A percentile compares a stretch with the other conserved stretches of the same genome.
phyloP scores from a whole-genome alignment of 2,113 vertebrate genomes.

The Takifugu flavidus region DNA sequence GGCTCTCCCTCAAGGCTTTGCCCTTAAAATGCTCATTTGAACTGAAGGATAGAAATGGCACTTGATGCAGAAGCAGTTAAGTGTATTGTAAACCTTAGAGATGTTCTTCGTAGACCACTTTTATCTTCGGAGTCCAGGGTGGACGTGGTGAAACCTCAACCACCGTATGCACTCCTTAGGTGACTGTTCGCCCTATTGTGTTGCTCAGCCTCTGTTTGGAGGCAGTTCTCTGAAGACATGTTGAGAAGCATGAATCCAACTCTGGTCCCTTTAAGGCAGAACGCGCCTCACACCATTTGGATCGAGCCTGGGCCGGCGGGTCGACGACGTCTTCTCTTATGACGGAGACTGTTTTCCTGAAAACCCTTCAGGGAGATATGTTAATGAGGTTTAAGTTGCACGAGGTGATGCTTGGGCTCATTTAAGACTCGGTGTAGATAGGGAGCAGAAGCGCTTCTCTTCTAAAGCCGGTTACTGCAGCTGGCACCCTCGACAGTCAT shows the following conservation, averaged over 20 bases:
- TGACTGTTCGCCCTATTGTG: conserved; percentile 30
- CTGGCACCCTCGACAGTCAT: conserved; percentile 71
- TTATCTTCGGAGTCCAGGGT: background rate
- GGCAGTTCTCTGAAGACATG: conserved; percentile 43
- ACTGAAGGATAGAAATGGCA: conserved; percentile 19
- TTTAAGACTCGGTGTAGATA: conserved; percentile 17
- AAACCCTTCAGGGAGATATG: conserved; percentile 7
- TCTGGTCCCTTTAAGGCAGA: conserved; percentile 18
- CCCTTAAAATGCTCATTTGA: background rate
- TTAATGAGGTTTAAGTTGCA: conserved; percentile 48
- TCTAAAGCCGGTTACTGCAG: conserved; percentile 52
- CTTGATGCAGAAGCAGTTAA: conserved; percentile 10
- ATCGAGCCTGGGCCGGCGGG: background rate
- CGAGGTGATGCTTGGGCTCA: conserved; percentile 38
- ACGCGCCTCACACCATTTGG: background rate
- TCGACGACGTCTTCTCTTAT: background rate
- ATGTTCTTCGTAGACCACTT: conserved; percentile 1
- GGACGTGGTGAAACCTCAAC: no score
- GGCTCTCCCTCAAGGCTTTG: background rate
- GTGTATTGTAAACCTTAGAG: background rate
- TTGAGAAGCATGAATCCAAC: conserved; percentile 17
- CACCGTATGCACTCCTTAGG: conserved; percentile 1
- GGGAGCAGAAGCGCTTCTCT: conserved; percentile 19
- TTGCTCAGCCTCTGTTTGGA: conserved; percentile 35
- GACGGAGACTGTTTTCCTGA: background rate